phyloP scores from a whole-genome alignment of 2,797 vertebrate genomes.

The Scolopax rusticola region DNA sequence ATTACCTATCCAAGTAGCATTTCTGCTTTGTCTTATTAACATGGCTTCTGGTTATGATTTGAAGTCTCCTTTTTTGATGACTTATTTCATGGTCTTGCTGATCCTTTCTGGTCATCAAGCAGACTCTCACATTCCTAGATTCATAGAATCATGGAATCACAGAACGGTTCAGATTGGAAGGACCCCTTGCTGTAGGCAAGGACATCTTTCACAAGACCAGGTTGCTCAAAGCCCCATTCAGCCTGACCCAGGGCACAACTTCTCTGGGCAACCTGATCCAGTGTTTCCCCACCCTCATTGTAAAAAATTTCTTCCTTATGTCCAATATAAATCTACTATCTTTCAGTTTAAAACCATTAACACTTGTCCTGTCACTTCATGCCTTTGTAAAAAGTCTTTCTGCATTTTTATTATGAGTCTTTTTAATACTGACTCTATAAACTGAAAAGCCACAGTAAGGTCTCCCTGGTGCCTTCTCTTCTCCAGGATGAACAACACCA shows the following conservation, averaged over 20 bases:
- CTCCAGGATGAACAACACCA: neutral
- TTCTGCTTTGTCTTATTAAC: neutral
- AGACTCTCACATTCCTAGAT: neutral
- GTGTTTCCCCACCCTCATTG: neutral
- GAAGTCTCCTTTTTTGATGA: neutral
- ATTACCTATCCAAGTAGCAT: neutral
- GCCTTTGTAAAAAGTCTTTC: neutral
- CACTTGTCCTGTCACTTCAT: neutral
- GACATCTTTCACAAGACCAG: too few species aligned
- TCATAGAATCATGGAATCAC: neutral
- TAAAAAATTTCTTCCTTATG: neutral
- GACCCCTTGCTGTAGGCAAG: rapidly evolving
- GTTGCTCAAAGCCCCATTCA: neutral
- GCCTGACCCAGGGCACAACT: neutral
- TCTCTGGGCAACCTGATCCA: neutral
- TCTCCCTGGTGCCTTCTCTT: neutral
- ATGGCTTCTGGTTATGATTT: neutral
- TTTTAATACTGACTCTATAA: neutral
- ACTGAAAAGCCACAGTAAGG: neutral
- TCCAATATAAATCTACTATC: neutral
- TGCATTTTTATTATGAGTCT: neutral
- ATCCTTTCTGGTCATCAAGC: neutral
- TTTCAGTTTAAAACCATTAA: neutral
- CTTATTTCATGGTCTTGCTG: neutral
- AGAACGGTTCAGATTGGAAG: neutral